Base-by-base conservation (phyloP, 1,140 invertebrate species). In the Drosophila murphyi region DNA sequence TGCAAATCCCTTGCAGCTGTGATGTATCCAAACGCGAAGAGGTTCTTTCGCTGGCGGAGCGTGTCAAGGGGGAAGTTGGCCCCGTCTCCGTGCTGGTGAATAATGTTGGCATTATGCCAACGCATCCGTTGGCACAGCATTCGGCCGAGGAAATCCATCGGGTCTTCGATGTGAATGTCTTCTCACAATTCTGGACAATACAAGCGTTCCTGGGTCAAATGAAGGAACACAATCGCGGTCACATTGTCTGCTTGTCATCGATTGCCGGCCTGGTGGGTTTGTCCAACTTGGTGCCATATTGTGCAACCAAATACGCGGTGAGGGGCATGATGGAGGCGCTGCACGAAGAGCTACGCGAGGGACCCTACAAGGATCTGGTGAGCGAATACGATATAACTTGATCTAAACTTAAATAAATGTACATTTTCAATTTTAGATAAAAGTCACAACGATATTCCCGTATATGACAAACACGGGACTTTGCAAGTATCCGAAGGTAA, bases 391-490 rank as follows among this genome's bases (percentile, higher is more conserved):
- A 6, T 28, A 48, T 37, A 6, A 4, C 0, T 0, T 1, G 0
- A 64, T 48, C 3, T 29, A 4, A 3, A 39, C 3, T 3, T 51
- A 20, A 39, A n/a, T 34, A 41, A 54, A 64, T 60, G 0, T 35
- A 3, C 20, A 20, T 5, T 10, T 31, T 6, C 34, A 0, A 12
- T 82, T 92, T 85, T 92, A 96, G 90, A 95, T 98, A n/a, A 95
- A 96, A 79, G 94, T 96, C 45, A 98, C 97, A 0, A 94, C 95
- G 0, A 95, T 98, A 63, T 97, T 95, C 90, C 97, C 97, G 0
- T 97, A 96, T 81, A 96, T 97, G 91, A 96, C 97, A 3, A 95
- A 97, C 82, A 98, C 97, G 1, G 97, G 97, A 2, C 93, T 98
- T 1, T 96, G 96, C 80, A 96, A 97, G 81, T 95, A 95, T 68